Base-by-base conservation (phyloP, 2,888 invertebrate genomes). In the Folsomia manolachei region DNA sequence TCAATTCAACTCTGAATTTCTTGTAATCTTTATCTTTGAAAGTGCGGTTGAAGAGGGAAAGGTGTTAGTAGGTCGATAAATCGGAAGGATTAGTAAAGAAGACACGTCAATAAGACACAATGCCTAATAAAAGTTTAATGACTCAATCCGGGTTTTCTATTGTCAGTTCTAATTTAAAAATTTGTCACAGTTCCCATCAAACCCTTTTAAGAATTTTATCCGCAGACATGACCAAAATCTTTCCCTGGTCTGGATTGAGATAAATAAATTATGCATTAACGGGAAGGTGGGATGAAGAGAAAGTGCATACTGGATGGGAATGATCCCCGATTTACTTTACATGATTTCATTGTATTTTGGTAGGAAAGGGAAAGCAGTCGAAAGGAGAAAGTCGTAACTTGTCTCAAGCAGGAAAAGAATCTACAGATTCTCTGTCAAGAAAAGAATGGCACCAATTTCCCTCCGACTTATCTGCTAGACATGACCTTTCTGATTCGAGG, bases 371-470 rank as follows among this genome's bases (percentile, higher is more conserved):
- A 56, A 19, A 21, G 39, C 19, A n/a, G 7, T 7, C 7, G 56
- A 56, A 56, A 56, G n/a, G 11, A 14, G 21, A 56, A 56, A 56
- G 19, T n/a, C 56, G 56, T 56, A 56, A 56, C 56, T 56, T 21
- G 56, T 56, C 4, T 7, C 27, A 25, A 4, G 26, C n/a, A 25
- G 63, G 11, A 27, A 63, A 63, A 52, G 65, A 21, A 27, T 64
- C 27, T n/a, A 19, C 19, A 27, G 26, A 66, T 66, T 66, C n/a
- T n/a, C 52, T 66, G 65, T 66, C 65, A 66, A n/a, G 65, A 51
- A 23, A 66, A 66, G 65, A 66, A 66, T 66, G 64, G 19, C 39
- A 66, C 65, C 65, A 66, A 66, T 66, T 66, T 66, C 65, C 65
- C 65, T 64, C 64, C 65, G 52, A 52, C 65, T 66, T 66, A 66